phyloP scores from a whole-genome alignment of 1,140 invertebrate genomes.

The Conopomorpha cramerella region DNA sequence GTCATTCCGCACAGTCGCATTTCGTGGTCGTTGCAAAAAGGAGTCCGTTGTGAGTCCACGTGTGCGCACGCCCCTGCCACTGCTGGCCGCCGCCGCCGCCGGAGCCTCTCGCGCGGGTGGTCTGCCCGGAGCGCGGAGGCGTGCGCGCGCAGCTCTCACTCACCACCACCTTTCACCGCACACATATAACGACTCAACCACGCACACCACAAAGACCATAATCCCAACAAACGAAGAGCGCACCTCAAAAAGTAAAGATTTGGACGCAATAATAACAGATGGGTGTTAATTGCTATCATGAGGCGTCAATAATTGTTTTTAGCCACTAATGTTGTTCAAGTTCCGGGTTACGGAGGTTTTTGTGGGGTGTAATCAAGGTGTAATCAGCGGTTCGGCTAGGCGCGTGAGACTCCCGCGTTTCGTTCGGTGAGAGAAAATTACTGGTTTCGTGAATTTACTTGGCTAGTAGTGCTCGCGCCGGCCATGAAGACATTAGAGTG shows the following conservation, averaged over 20 bases:
- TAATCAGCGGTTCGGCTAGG: conserved; percentile 40
- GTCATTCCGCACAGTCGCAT: too few relatives aligned
- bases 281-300: conserved; percentile 47
- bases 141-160: conserved; percentile 9
- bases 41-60: conserved; percentile 9
- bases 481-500: conserved; percentile 47
- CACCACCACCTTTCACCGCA: conserved; percentile 7
- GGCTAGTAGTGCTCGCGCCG: conserved; percentile 19
- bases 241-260: conserved; percentile 28
- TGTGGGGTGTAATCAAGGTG: conserved; percentile 45
- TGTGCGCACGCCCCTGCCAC: conserved; percentile 19
- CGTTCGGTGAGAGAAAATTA: conserved; percentile 34
- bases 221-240: conserved; percentile 9
- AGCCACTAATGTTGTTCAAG: conserved; percentile 35
- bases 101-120: conserved; percentile 38
- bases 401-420: conserved; percentile 31
- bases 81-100: conserved; percentile 9
- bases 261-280: conserved; percentile 31
- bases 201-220: conserved; percentile 9
- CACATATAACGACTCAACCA: conserved; percentile 11
- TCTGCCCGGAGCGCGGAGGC: conserved; percentile 21
- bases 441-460: conserved; percentile 26
- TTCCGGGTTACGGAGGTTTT: conserved; percentile 51
- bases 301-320: conserved; percentile 50
- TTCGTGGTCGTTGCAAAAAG: conserved; percentile 7